Base-by-base conservation (phyloP, 2,888 invertebrate genomes). In the Coleophora flavipennella region DNA sequence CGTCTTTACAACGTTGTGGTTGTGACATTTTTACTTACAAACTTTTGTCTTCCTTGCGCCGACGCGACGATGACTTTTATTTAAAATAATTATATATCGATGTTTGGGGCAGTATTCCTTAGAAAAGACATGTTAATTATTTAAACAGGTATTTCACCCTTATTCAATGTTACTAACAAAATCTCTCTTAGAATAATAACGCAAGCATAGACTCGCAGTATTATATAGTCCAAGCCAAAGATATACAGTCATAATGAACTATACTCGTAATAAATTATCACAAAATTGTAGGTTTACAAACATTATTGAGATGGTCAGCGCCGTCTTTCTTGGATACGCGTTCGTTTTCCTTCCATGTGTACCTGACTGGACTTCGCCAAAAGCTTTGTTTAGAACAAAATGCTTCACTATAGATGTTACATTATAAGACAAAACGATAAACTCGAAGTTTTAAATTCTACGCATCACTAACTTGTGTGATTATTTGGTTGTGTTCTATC, bases 401-500 rank as follows among this genome's bases (percentile, higher is more conserved):
- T 29, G 29, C 11, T 54, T 56, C 49, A 41, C 44, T 53, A 51
- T 59, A 57, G 54, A 53, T 52, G 41, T 36, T 46, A 50, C 49
- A 40, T 51, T 37, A 49, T 51, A 55, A 49, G 49, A 46, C 10
- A 29, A 29, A 4, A 29, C 10, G 43, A 46, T 53, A 44, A 43
- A 49, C 51, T 41, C 37, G 33, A 41, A 38, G 36, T 20, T 31
- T 38, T 38, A 34, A 38, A 48, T 40, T 46, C 59, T 65, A 55
- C 70, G 62, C 57, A 62, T 63, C 68, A 75, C 74, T 71, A 72
- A 76, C 74, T 66, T 62, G 80, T 72, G 81, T 79, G 80, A 80
- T 78, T 70, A 73, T 74, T 80, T 71, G 80, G 81, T 81, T 83
- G 81, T 81, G 81, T 80, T 73, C 57, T 73, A 70, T 67, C 55